phyloP scores from a whole-genome alignment of 2,113 vertebrate genomes.

The Thunnus maccoyii region DNA sequence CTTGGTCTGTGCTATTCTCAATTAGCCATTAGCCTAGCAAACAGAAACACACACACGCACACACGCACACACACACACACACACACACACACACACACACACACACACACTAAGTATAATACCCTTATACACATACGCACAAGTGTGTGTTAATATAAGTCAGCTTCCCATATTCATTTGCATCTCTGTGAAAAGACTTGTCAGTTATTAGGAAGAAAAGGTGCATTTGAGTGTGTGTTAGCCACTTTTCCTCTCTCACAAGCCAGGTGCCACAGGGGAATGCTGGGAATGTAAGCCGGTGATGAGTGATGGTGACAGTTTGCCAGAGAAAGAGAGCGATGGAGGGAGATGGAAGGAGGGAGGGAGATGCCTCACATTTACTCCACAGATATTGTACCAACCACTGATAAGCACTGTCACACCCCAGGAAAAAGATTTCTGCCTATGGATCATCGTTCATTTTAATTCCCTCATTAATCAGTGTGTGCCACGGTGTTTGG shows the following conservation, averaged over 20 bases:
- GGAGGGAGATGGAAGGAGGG: conserved; percentile 40
- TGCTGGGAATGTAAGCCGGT: conserved; percentile 67
- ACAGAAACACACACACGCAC: conserved; percentile 19
- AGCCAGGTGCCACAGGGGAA: conserved; percentile 73
- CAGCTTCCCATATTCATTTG: conserved; percentile 51
- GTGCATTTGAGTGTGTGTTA: conserved; percentile 45
- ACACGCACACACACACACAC: conserved; percentile 14
- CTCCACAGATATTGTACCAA: conserved; percentile 59
- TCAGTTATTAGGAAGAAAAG: conserved; percentile 48
- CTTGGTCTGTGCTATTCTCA: conserved; percentile 56
- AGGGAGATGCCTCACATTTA: conserved; percentile 46
- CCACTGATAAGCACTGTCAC: conserved; percentile 64
- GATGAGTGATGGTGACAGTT: conserved; percentile 75
- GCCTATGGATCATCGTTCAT: conserved; percentile 58
- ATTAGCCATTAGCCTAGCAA: conserved; percentile 49
- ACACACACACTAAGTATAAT: not conserved
- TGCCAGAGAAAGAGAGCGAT: conserved; percentile 51
- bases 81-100: conserved; percentile 14
- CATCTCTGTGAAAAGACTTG: conserved; percentile 57
- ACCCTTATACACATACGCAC: conserved; percentile 4
- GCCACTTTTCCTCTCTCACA: conserved; percentile 54
- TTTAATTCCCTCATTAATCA: conserved; percentile 72
- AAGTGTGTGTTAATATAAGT: conserved; percentile 43
- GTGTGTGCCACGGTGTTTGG: conserved; percentile 38
- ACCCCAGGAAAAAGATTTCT: conserved; percentile 52